Conservation (phyloP, 2,797 vertebrate species). For the Acanthiza pusilla region DNA sequence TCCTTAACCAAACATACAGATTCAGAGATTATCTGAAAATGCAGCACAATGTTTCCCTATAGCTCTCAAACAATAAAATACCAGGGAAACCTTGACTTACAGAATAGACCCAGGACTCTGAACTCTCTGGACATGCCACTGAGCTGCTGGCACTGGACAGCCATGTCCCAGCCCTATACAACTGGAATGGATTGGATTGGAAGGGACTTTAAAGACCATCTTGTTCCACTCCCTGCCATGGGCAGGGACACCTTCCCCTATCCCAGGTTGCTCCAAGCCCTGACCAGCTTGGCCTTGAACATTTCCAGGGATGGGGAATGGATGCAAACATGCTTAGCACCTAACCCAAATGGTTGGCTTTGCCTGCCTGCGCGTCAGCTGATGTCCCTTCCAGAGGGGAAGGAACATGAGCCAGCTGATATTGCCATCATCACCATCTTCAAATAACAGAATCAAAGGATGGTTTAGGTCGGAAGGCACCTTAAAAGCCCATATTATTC, state of each 20-base stretch:
- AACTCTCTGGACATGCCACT: accelerated
- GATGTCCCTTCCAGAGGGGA: neutral
- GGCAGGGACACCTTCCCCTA: neutral
- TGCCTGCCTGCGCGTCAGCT: neutral
- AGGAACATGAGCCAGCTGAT: accelerated
- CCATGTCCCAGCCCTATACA: neutral
- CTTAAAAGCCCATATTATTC: neutral
- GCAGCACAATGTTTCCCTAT: neutral
- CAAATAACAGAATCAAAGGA: neutral
- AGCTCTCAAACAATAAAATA: neutral
- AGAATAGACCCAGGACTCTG: neutral
- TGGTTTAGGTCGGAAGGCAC: neutral
- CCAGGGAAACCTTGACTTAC: neutral
- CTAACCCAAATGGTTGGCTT: no score
- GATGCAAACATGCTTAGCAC: accelerated
- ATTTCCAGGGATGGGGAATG: neutral
- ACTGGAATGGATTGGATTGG: neutral
- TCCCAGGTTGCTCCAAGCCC: neutral
- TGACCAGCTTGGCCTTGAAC: neutral
- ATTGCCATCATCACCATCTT: neutral
- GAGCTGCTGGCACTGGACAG: accelerated
- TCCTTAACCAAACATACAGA: neutral
- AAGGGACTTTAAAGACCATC: neutral
- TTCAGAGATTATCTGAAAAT: neutral
- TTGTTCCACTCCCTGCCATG: neutral